phyloP scores from a whole-genome alignment of 1,140 invertebrate genomes.

The Drosophila setifemur region DNA sequence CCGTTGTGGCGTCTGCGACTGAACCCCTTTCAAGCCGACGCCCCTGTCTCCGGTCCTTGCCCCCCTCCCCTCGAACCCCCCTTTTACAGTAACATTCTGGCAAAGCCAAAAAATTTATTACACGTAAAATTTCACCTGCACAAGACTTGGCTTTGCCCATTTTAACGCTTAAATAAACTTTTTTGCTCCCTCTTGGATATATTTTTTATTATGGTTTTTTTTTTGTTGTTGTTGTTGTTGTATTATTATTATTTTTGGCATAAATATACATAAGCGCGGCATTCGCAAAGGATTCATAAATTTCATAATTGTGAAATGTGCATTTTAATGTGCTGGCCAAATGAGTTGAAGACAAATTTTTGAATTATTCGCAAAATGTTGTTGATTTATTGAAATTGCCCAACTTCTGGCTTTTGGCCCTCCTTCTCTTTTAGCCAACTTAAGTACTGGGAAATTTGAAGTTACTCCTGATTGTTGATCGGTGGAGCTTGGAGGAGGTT shows the following conservation, averaged over 20 bases:
- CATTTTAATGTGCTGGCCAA: conserved; percentile 52
- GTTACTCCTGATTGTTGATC: conserved; percentile 61
- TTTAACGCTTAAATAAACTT: conserved; percentile 65
- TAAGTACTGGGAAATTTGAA: conserved; percentile 14
- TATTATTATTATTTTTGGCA: conserved; percentile 22
- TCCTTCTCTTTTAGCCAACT: neutral
- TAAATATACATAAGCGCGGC: conserved; percentile 38
- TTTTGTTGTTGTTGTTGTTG: neutral
- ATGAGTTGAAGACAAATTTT: conserved; percentile 54
- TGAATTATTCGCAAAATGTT: conserved; percentile 44
- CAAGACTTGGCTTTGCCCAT: conserved; percentile 31
- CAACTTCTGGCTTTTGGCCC: neutral
- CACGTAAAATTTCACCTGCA: conserved; percentile 65
- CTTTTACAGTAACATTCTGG: conserved; percentile 21
- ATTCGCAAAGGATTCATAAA: conserved; percentile 64
- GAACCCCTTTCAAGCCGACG: neutral
- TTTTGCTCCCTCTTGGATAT: conserved; percentile 13
- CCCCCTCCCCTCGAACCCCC: conserved; percentile 19
- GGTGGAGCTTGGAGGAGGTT: no score
- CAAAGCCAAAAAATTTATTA: conserved; percentile 69
- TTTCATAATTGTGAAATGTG: conserved; percentile 61
- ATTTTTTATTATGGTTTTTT: conserved; percentile 12
- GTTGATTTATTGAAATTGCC: conserved; percentile 58
- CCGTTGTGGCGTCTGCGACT: conserved; percentile 43
- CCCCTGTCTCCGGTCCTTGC: neutral